Base-by-base conservation (phyloP, 2,797 vertebrate genomes). In the Lates japonicus region DNA sequence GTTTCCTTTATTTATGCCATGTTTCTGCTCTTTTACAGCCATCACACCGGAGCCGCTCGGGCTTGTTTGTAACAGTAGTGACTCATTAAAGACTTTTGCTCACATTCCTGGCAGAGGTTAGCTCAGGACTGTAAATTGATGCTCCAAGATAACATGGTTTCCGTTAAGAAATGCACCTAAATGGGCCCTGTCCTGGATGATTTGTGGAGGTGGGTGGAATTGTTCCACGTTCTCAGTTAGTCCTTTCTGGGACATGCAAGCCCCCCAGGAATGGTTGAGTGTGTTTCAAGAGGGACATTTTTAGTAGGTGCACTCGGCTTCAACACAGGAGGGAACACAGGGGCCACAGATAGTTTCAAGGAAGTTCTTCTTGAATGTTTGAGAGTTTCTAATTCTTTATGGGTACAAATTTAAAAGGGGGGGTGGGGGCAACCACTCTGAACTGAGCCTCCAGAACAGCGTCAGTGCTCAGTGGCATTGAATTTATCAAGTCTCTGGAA, bases 51-150 rank as follows among this genome's bases (percentile, higher is more conserved):
- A 78, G 57, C 33, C 5, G 70, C 68, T 62, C 22, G 0, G 73
- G 60, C 73, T 76, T 87, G 86, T 78, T 84, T 65, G 51, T 61
- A 29, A 70, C 71, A 68, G 41, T 61, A 55, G 55, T 79, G 88
- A 84, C 62, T 86, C 73, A 76, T 55, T 54, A 46, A 55, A 75
- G 64, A 29, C 77, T 77, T 82, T 77, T 19, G 63, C 49, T 69
- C 70, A 71, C 81, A 80, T 89, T 88, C 80, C 82, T 68, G 59
- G 72, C 58, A 65, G 75, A 82, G 80, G 60, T 85, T 55, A 84
- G 74, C 7, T 78, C 77, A 70, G 75, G 73, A 82, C 80, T 87
- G 87, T 80, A 80, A 85, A 89, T 57, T 68, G 64, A 84, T 87
- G 75, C 75, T 25, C 19, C 19, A 22, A 62, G 64, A 85, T 88